Percentiles rank a stretch among this genome's conserved stretches.
phyloP scores from a whole-genome alignment of 2,888 invertebrate genomes.

The Ctenicera cuprea region DNA sequence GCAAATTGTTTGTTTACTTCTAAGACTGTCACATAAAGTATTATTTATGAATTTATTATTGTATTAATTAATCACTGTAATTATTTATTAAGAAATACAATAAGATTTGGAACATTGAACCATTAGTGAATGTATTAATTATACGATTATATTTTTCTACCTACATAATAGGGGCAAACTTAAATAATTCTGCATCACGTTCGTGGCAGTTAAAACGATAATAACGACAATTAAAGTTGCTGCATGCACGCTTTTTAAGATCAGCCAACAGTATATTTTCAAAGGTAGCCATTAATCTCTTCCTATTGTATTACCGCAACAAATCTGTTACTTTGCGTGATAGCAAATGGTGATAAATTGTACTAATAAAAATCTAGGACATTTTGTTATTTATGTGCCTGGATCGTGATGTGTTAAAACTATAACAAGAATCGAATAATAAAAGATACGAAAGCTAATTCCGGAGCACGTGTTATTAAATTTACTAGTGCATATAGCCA shows the following conservation, averaged over 20 bases:
- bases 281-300: constrained; percentile 11
- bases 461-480: constrained; percentile 44
- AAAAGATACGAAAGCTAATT: constrained; percentile 47
- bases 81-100: too few relatives aligned
- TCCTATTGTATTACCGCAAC: not conserved
- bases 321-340: constrained; percentile 1
- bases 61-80: too few relatives aligned
- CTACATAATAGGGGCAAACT: not conserved
- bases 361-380: constrained; percentile 30
- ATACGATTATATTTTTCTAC: not conserved
- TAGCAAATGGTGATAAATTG: constrained; percentile 21
- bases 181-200: constrained; percentile 39
- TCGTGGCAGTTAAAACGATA: constrained; percentile 34
- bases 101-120: too few relatives aligned
- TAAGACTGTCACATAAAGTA: too few relatives aligned
- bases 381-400: not conserved
- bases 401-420: constrained; percentile 9
- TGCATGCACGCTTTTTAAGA: constrained; percentile 42
- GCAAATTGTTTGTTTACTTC: too few relatives aligned
- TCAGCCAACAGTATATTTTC: constrained; percentile 39
- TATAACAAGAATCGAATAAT: constrained; percentile 23
- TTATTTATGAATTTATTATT: too few relatives aligned
- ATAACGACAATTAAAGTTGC: constrained; percentile 37
- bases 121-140: not conserved
- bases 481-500: constrained; percentile 50